These are phyloP conservation scores for Corella eumyota DNA, from an alignment of 23 tunicate genomes.

Conservation along the genomic window DNA sequence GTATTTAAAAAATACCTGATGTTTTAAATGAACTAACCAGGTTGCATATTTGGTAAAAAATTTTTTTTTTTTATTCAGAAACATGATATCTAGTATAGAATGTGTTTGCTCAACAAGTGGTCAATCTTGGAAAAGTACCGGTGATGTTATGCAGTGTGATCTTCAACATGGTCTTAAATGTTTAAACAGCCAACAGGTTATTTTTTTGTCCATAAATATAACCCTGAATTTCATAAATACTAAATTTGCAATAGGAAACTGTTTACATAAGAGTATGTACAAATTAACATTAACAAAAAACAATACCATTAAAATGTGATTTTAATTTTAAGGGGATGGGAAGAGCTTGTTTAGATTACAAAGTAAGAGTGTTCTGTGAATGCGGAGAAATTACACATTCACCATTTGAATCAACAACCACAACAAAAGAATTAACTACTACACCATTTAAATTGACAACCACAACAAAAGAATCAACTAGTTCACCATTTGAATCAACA, in stretches of 20 bases:
- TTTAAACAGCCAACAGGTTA: conserved; percentile 10
- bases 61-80: neutral
- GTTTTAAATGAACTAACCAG: neutral
- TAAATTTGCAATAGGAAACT: too few relatives aligned
- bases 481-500: neutral
- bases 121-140: conserved; percentile 4
- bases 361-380: conserved; percentile 12
- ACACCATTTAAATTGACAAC: too few relatives aligned
- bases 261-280: too few relatives aligned
- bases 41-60: neutral
- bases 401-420: neutral
- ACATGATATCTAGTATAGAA: conserved; percentile 8
- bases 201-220: too few relatives aligned
- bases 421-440: too few relatives aligned
- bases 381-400: neutral
- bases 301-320: too few relatives aligned
- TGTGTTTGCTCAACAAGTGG: conserved; percentile 10
- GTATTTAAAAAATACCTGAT: neutral
- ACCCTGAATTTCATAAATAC: too few relatives aligned
- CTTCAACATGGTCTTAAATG: conserved; percentile 6
- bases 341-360: conserved; percentile 10
- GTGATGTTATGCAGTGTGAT: conserved; percentile 7
- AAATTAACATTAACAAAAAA: too few relatives aligned
- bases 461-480: too few relatives aligned
- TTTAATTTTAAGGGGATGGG: neutral